Evolutionary conservation across 2,888 invertebrate genomes (phyloP).

Genomic region (Platerodrilus igneus): DNA sequence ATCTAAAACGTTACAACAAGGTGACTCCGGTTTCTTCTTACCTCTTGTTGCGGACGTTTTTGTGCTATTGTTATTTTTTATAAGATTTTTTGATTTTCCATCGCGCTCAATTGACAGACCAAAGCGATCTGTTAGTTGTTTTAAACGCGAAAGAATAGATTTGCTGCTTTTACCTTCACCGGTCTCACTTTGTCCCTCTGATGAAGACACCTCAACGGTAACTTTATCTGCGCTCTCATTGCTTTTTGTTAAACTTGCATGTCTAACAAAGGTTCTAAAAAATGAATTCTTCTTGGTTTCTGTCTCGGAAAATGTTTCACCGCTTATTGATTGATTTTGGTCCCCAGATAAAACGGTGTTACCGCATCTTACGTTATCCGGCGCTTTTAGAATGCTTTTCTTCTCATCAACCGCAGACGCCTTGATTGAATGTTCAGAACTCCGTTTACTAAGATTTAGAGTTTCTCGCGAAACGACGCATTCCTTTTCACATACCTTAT

Average conservation of each 20-base stretch:
- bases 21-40: slow-evolving; percentile 33
- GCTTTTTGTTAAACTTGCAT: slow-evolving; percentile 22
- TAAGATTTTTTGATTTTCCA: slow-evolving; percentile 33
- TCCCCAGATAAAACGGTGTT: slow-evolving; percentile 7
- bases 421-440: slow-evolving; percentile 44
- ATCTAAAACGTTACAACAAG: slow-evolving; percentile 40
- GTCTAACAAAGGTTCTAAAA: slow-evolving; percentile 24
- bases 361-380: slow-evolving; percentile 35
- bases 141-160: slow-evolving; percentile 51
- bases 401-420: slow-evolving; percentile 38
- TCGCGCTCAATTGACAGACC: slow-evolving; percentile 51
- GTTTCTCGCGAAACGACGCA: slow-evolving; percentile 43
- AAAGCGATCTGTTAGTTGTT: slow-evolving; percentile 53
- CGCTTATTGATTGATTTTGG: slow-evolving; percentile 14
- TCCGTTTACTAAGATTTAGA: slow-evolving; percentile 42
- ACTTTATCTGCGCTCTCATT: slow-evolving; percentile 14
- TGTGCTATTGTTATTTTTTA: slow-evolving; percentile 32
- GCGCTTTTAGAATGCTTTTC: slow-evolving; percentile 42
- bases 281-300: slow-evolving; percentile 23
- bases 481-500: slow-evolving; percentile 28
- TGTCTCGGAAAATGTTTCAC: slow-evolving; percentile 16
- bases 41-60: slow-evolving; percentile 25
- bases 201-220: slow-evolving; percentile 11
- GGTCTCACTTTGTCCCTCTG: slow-evolving; percentile 18
- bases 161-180: slow-evolving; percentile 36